Conservation (phyloP, 1,140 invertebrate genomes). For the Drosophila equinoxialis region DNA sequence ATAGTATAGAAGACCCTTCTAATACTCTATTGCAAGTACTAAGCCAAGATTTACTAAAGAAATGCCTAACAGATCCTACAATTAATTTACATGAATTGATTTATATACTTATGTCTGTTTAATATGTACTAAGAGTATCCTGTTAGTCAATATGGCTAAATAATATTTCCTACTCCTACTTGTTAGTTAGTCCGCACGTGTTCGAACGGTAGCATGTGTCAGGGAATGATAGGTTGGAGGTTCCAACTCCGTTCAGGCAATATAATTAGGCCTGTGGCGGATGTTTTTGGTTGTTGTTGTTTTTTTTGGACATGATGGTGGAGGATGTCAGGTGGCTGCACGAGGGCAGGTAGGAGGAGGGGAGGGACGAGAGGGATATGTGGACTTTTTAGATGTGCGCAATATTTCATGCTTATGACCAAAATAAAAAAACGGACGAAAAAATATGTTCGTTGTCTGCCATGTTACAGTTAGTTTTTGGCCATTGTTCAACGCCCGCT, state of each 20-base stretch:
- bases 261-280: slow-evolving; percentile 78
- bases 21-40: too few species aligned
- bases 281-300: slow-evolving; percentile 17
- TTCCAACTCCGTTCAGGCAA: slow-evolving; percentile 48
- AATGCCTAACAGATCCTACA: too few species aligned
- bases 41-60: too few species aligned
- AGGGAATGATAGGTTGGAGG: slow-evolving; percentile 67
- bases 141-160: background rate
- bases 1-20: too few species aligned
- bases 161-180: background rate
- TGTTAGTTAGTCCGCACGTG: slow-evolving; percentile 54
- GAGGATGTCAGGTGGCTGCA: background rate
- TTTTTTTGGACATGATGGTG: slow-evolving; percentile 39
- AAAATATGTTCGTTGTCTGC: slow-evolving; percentile 46
- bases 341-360: background rate
- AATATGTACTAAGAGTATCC: background rate
- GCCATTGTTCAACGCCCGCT: slow-evolving; percentile 58
- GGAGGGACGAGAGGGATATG: background rate
- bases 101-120: too few species aligned
- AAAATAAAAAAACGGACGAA: slow-evolving; percentile 24
- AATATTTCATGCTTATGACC: slow-evolving; percentile 80
- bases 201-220: slow-evolving; percentile 70
- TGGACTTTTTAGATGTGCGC: slow-evolving; percentile 69
- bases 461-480: slow-evolving; percentile 76
- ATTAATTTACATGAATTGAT: too few species aligned